These are phyloP conservation scores for Caenorhabditis macrosperma DNA, from an alignment of 2,888 invertebrate genomes.

Conservation along the genomic window DNA sequence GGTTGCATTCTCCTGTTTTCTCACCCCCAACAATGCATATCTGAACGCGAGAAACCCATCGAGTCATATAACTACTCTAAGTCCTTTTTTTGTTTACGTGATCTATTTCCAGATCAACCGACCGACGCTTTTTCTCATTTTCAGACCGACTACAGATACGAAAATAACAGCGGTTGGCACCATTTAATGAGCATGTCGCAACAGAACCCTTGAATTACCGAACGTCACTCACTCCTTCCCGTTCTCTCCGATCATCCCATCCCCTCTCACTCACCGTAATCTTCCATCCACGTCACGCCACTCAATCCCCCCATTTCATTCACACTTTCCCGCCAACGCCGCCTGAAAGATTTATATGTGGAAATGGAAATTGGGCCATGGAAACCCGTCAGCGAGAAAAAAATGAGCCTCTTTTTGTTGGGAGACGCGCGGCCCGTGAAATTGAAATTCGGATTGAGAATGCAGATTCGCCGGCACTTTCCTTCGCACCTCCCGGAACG, in stretches of 20 bases:
- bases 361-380: conserved; percentile 16
- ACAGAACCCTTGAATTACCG: conserved; percentile 14
- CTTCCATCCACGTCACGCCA: conserved; percentile 10
- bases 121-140: background rate
- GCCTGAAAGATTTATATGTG: conserved; percentile 28
- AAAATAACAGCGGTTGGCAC: background rate
- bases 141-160: background rate
- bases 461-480: background rate
- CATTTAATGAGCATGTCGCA: background rate
- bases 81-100: background rate
- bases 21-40: background rate
- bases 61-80: background rate
- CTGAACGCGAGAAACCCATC: background rate
- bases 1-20: no score
- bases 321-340: background rate
- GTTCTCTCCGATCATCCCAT: background rate
- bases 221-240: conserved; percentile 17
- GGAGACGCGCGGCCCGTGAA: conserved; percentile 29
- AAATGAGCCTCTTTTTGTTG: background rate
- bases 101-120: conserved; percentile 5
- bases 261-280: conserved; percentile 1
- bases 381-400: conserved; percentile 17
- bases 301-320: conserved; percentile 4
- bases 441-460: conserved; percentile 18
- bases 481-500: no score